Evolutionary conservation across 1,140 invertebrate genomes (phyloP), one percentile per base, ranked within the genome.

Genomic region (Anastrepha ludens): DNA sequence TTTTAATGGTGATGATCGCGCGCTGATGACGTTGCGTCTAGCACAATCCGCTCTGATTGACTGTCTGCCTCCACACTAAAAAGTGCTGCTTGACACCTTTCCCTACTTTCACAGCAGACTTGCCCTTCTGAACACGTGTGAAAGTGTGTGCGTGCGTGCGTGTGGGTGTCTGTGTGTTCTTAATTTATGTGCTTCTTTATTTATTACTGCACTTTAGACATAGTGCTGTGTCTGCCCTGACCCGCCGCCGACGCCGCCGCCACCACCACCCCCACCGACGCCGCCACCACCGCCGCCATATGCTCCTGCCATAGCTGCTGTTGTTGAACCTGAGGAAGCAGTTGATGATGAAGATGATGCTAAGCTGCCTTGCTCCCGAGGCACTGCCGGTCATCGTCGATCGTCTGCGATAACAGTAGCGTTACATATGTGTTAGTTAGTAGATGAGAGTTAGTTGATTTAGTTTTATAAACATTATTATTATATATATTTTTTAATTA

Each of bases 321-420:
- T 59, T 86, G 87, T 78, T 13, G 64, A 74, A 87, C 86, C 50
- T 88, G 87, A 87, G 85, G 88, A 87, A 85, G 86, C 87, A n/a
- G 87, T 88, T 65, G 87, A 87, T 86, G 88, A 86, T 86, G 85
- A 85, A 67, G 88, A 86, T 87, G 87, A 87, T 81, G 88, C 85
- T 86, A 88, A 64, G n/a, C 74, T 88, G 74, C 65, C 47, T 39
- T 88, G 87, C 64, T 88, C 74, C 59, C 78, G 87, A 55, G 86
- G 39, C 81, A 88, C n/a, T 86, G 62, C 87, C 87, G 88, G 88
- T 89, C 88, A 89, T 89, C 87, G 87, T 62, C 88, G 78, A 85
- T 88, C 88, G 39, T 88, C 88, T 89, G 44, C 74, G 39, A 15
- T 2, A 60, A 17, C 47, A 20, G 44, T 4, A 62, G 20, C 29